These are phyloP conservation scores for Drosophila miranda DNA, from an alignment of 1,140 invertebrate genomes.

Conservation along the genomic window DNA sequence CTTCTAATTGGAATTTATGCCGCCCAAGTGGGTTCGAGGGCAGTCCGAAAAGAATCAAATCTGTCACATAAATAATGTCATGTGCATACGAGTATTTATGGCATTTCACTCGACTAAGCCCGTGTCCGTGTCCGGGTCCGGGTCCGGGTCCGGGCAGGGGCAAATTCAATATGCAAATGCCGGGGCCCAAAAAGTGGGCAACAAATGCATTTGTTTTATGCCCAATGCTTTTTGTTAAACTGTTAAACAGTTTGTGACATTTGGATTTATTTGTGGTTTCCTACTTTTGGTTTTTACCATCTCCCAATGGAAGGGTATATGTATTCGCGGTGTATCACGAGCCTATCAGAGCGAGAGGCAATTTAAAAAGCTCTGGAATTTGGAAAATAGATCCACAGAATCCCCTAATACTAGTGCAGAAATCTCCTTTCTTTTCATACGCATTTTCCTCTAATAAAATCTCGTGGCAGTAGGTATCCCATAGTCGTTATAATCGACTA, in stretches of 20 bases:
- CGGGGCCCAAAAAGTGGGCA: slow-evolving; percentile 39
- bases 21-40: slow-evolving; percentile 37
- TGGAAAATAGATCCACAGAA: no score
- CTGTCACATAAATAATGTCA: slow-evolving; percentile 45
- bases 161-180: slow-evolving; percentile 49
- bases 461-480: no score
- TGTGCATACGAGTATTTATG: slow-evolving; percentile 40
- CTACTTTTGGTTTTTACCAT: slow-evolving; percentile 6
- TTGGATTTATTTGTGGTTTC: slow-evolving; percentile 63
- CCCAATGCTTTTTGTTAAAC: slow-evolving; percentile 54
- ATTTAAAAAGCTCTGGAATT: no score
- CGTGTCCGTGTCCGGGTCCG: neutral
- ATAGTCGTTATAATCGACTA: no score
- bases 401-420: no score
- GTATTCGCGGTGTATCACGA: no score
- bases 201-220: slow-evolving; percentile 15
- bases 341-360: no score
- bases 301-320: neutral
- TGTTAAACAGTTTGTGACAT: slow-evolving; percentile 72
- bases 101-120: slow-evolving; percentile 24
- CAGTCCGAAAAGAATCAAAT: slow-evolving; percentile 26
- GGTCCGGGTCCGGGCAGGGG: neutral
- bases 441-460: no score
- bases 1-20: slow-evolving; percentile 44
- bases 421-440: no score